These are phyloP conservation scores for Eubucco bourcierii DNA, from an alignment of 2,113 vertebrate species.

Conservation along the genomic window DNA sequence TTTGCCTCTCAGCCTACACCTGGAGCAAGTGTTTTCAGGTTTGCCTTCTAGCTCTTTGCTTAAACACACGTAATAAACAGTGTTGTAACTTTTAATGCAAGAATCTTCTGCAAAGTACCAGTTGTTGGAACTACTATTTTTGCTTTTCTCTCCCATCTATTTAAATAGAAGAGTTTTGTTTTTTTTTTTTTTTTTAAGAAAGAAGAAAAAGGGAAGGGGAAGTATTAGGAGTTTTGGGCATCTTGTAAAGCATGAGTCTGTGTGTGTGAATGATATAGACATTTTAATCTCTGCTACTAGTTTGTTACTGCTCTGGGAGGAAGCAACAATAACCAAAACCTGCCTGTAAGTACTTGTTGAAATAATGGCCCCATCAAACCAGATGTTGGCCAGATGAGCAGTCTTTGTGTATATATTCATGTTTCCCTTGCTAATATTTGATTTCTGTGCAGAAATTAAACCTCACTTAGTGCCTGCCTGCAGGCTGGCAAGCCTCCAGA, in stretches of 20 bases:
- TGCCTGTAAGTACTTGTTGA: conserved; percentile 44
- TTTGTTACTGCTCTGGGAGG: conserved; percentile 58
- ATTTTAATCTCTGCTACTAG: conserved; percentile 32
- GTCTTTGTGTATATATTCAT: conserved; percentile 3
- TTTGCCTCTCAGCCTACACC: neutral
- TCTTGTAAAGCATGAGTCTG: neutral
- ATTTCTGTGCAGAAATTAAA: conserved; percentile 27
- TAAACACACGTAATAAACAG: neutral
- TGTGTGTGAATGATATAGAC: conserved; percentile 7
- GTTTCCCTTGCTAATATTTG: conserved; percentile 38
- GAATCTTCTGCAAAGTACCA: neutral
- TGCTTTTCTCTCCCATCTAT: neutral
- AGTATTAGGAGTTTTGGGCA: neutral
- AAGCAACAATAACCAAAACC: conserved; percentile 27
- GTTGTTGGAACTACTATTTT: neutral
- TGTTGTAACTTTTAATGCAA: neutral
- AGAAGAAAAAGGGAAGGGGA: neutral
- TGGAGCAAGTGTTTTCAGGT: neutral
- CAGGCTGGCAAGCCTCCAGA: neutral
- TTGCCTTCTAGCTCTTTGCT: neutral
- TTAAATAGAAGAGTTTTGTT: neutral
- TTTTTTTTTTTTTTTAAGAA: neutral
- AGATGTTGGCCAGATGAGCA: conserved; percentile 42
- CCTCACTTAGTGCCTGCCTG: neutral
- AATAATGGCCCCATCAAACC: conserved; percentile 18